phyloP scores from a whole-genome alignment of 2,113 vertebrate genomes.

The Ramphastos sulfuratus region DNA sequence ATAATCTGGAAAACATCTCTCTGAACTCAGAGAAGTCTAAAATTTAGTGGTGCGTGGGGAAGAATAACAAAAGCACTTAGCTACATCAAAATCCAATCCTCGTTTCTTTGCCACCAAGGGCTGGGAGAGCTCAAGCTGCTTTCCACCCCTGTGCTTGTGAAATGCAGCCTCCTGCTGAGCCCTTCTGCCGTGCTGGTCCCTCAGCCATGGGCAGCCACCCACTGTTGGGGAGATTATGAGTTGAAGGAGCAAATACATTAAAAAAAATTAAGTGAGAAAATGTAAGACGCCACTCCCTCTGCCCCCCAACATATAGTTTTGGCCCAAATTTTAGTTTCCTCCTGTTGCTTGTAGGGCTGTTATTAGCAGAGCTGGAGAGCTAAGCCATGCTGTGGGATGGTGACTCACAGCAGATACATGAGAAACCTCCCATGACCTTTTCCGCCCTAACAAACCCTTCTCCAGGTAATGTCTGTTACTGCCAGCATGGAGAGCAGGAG shows the following conservation, averaged over 20 bases:
- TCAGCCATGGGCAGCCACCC: neutral
- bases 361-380: neutral
- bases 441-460: neutral
- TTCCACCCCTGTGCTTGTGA: fast-evolving
- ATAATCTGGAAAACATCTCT: neutral
- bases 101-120: neutral
- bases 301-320: neutral
- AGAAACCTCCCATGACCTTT: neutral
- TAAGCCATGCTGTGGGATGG: neutral
- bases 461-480: neutral
- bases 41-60: neutral
- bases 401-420: neutral
- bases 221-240: fast-evolving
- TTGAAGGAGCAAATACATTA: neutral
- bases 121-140: neutral
- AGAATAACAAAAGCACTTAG: neutral
- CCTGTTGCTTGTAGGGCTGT: neutral
- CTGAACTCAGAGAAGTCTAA: neutral
- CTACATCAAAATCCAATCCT: neutral
- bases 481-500: fast-evolving
- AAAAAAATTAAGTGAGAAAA: neutral
- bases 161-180: neutral
- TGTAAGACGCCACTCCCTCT: neutral
- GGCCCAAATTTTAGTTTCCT: neutral
- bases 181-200: neutral